Conservation (phyloP, 1,140 invertebrate genomes). For the Mercenaria mercenaria region DNA sequence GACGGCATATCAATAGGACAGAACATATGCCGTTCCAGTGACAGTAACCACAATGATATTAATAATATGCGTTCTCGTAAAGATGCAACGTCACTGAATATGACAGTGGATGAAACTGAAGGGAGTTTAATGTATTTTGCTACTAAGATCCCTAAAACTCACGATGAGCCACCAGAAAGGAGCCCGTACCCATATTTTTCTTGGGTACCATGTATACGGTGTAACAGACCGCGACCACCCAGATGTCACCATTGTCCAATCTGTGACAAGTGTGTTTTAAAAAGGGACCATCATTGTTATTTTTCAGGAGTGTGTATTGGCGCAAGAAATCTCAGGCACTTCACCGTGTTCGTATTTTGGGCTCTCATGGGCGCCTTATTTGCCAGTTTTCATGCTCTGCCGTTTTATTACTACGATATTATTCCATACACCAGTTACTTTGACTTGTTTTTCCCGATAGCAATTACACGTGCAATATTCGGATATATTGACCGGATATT, state of each 20-base stretch:
- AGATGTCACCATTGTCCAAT: constrained; percentile 79
- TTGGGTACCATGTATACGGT: constrained; percentile 72
- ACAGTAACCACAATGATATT: neutral
- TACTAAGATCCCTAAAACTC: constrained; percentile 27
- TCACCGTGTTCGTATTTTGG: constrained; percentile 92
- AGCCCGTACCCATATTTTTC: constrained; percentile 74
- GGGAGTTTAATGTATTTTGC: constrained; percentile 36
- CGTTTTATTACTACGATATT: constrained; percentile 53
- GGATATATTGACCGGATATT: constrained; percentile 23
- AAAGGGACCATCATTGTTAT: constrained; percentile 96
- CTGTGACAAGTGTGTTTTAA: constrained; percentile 77
- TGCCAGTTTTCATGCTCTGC: constrained; percentile 45
- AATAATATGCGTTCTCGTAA: neutral
- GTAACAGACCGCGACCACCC: constrained; percentile 71
- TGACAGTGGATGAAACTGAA: neutral
- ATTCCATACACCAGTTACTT: constrained; percentile 41
- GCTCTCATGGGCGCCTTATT: constrained; percentile 37
- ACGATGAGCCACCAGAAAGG: neutral
- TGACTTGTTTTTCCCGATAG: constrained; percentile 54
- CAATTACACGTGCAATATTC: constrained; percentile 51
- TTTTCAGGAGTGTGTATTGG: constrained; percentile 97
- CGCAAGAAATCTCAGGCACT: constrained; percentile 95
- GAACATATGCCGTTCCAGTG: neutral
- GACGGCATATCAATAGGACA: neutral
- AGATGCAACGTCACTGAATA: neutral